These are phyloP conservation scores for Brachypterus glaber DNA, from an alignment of 2,888 invertebrate species.

Conservation along the genomic window DNA sequence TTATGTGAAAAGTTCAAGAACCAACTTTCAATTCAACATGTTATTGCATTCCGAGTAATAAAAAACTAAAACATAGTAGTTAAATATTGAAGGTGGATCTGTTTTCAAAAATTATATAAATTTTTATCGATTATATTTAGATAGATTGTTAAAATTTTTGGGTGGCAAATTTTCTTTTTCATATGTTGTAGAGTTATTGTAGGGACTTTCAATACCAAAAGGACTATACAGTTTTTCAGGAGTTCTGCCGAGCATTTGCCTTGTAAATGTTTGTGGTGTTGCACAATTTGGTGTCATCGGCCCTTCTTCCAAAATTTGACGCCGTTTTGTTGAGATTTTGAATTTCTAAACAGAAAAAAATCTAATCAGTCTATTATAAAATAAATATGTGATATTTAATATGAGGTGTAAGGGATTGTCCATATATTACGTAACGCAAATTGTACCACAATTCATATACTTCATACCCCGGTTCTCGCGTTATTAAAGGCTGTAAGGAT, in stretches of 20 bases:
- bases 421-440: no score
- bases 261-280: constrained; percentile 43
- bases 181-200: constrained; percentile 25
- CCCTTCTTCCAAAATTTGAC: constrained; percentile 47
- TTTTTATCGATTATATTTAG: constrained; percentile 8
- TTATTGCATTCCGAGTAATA: no score
- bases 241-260: constrained; percentile 50
- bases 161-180: constrained; percentile 25
- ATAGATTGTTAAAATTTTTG: background rate
- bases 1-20: no score
- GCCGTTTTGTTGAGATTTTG: constrained; percentile 45
- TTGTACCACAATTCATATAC: no score
- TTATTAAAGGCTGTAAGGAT: no score
- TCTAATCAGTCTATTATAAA: background rate
- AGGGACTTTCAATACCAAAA: constrained; percentile 64
- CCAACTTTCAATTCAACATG: no score
- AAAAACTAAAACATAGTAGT: no score
- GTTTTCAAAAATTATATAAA: no score
- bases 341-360: constrained; percentile 39
- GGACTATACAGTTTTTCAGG: constrained; percentile 69
- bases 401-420: no score
- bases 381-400: no score
- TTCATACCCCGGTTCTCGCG: no score
- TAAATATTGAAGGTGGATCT: no score
- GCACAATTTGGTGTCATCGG: constrained; percentile 41